A percentile compares a stretch with the other conserved stretches of the same genome.
Conservation (phyloP, 2,113 vertebrate species). For the Raja brachyura region DNA sequence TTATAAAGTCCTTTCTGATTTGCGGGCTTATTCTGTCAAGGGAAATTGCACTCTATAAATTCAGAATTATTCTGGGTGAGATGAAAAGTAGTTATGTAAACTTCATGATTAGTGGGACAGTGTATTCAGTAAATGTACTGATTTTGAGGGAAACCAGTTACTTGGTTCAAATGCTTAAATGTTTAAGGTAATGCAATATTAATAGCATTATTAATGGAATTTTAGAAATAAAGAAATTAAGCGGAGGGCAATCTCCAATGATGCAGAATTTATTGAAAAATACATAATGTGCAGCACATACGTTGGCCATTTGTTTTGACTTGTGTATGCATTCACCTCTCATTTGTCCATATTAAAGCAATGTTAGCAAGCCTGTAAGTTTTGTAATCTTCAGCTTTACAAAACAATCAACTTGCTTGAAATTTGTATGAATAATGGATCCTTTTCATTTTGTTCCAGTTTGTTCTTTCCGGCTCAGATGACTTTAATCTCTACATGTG, state of each 20-base stretch:
- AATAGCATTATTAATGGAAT: not conserved
- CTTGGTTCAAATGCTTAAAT: not conserved
- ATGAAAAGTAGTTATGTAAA: not conserved
- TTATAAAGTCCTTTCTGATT: not conserved
- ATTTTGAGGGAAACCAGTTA: not conserved
- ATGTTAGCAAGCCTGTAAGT: too few species aligned
- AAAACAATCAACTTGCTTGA: slow-evolving; percentile 37
- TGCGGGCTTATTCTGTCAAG: not conserved
- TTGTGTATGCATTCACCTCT: not conserved
- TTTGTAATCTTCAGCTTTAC: not conserved
- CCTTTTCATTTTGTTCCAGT: slow-evolving; percentile 63
- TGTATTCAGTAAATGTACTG: not conserved
- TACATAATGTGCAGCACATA: not conserved
- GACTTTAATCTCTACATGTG: slow-evolving; percentile 99
- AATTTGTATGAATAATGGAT: not conserved
- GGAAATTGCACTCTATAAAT: not conserved
- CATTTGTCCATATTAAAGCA: not conserved
- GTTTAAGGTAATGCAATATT: not conserved
- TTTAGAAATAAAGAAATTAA: not conserved
- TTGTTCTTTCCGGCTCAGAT: slow-evolving; percentile 94
- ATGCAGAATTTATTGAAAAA: not conserved
- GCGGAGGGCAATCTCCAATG: not conserved
- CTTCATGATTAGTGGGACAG: not conserved
- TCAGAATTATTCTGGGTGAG: not conserved
- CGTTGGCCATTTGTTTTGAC: not conserved